Evolutionary conservation across 2,888 invertebrate genomes (phyloP), one percentile per base, ranked within the genome.

Genomic region (Periphyllus acericola): DNA sequence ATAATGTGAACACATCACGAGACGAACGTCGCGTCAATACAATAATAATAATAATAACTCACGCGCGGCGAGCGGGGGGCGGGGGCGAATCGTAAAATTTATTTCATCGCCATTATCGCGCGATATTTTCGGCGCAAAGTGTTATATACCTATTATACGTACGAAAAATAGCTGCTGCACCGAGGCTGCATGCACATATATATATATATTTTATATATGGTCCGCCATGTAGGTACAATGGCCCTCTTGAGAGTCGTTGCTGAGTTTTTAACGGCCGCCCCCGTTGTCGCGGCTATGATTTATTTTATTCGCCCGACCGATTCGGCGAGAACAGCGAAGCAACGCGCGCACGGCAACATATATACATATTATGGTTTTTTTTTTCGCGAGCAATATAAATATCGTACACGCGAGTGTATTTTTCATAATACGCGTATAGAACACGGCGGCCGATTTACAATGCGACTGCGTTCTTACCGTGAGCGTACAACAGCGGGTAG

Each of bases 181-280:
- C n/a, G n/a, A n/a, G n/a, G n/a, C n/a, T n/a, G n/a, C n/a, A n/a
- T n/a, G n/a, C n/a, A n/a, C n/a, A n/a, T n/a, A n/a, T n/a, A n/a
- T n/a, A n/a, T n/a, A n/a, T n/a, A n/a, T n/a, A n/a, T n/a, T n/a
- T n/a, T n/a, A n/a, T n/a, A n/a, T n/a, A n/a, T n/a, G n/a, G n/a
- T n/a, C n/a, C n/a, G n/a, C 87, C 21, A 25, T 60, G 14, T 52
- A 2, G 1, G 60, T 60, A 25, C 80, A 19, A 81, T 68, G 60
- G 80, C 87, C 32, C 87, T 87, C 87, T 40, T 36, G 87, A 87
- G 87, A 80, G 87, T 87, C 79, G 60, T 87, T 87, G 87, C 9
- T 52, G 80, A 87, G 87, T 87, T 87, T 87, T 87, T 87, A 87
- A 87, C 87, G 87, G 80, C 72, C 80, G 80, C 66, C 60, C 14